phyloP scores from a whole-genome alignment of 2,888 invertebrate species.

The Mythimna albipuncta region DNA sequence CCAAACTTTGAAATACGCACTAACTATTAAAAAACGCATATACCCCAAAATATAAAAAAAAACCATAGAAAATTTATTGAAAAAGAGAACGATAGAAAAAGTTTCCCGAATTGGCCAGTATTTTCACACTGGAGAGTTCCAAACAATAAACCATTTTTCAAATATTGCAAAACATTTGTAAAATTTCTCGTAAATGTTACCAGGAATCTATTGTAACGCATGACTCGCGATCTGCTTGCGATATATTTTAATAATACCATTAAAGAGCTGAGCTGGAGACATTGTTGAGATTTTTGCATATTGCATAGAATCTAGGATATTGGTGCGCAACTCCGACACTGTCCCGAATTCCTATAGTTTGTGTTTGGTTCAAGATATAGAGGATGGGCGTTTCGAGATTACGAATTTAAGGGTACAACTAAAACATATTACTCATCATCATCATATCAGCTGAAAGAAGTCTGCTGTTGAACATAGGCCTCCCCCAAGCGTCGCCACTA shows the following conservation, averaged over 20 bases:
- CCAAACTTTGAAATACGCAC: no score
- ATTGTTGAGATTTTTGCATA: conserved; percentile 76
- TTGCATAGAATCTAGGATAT: conserved; percentile 68
- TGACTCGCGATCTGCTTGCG: background rate
- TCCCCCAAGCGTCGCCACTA: no score
- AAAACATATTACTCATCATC: no score
- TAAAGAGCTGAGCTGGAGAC: conserved; percentile 38
- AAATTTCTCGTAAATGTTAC: conserved; percentile 7
- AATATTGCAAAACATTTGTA: conserved; percentile 8
- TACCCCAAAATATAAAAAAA: no score
- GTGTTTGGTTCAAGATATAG: conserved; percentile 51
- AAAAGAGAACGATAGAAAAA: background rate
- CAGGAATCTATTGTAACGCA: conserved; percentile 4
- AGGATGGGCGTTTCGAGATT: background rate
- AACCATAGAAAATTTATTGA: background rate
- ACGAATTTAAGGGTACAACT: no score
- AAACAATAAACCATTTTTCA: background rate
- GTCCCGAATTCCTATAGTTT: conserved; percentile 65
- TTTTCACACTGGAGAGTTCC: background rate
- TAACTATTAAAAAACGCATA: no score
- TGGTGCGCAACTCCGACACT: conserved; percentile 62
- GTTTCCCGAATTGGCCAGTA: background rate
- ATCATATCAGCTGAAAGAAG: no score
- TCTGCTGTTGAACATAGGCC: no score
- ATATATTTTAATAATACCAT: conserved; percentile 54